These are phyloP conservation scores for Onthophagus sagittarius DNA, from an alignment of 2,888 invertebrate species.

Conservation along the genomic window DNA sequence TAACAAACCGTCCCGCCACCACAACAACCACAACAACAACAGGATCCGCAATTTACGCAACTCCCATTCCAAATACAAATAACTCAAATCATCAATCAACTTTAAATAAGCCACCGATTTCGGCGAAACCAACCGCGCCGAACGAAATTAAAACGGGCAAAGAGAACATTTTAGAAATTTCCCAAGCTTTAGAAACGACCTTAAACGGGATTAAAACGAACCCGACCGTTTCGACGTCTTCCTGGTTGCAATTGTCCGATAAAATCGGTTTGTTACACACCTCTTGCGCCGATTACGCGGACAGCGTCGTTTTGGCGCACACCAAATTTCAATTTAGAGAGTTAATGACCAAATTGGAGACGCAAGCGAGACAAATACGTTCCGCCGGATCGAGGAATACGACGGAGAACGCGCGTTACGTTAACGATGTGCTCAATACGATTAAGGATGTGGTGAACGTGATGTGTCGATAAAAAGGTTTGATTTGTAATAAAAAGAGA, in stretches of 20 bases:
- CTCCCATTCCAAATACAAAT: conserved; percentile 54
- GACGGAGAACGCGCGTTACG: conserved; percentile 63
- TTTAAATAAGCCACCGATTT: conserved; percentile 49
- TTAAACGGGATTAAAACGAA: conserved; percentile 58
- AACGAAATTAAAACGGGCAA: conserved; percentile 41
- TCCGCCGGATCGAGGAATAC: conserved; percentile 68
- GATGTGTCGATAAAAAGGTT: conserved; percentile 55
- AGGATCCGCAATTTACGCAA: conserved; percentile 71
- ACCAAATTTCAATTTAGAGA: conserved; percentile 84
- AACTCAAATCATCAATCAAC: conserved; percentile 12
- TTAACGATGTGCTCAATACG: conserved; percentile 69
- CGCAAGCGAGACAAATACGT: conserved; percentile 63
- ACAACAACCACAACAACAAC: too few species aligned
- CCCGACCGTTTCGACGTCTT: conserved; percentile 57
- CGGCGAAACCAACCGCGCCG: conserved; percentile 49
- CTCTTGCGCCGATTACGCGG: conserved; percentile 79
- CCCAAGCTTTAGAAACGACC: conserved; percentile 62
- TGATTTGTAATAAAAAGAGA: too few species aligned
- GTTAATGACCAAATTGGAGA: conserved; percentile 65
- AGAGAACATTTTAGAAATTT: conserved; percentile 63
- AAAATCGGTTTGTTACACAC: conserved; percentile 78
- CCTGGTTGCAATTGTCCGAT: conserved; percentile 76
- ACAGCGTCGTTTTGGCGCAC: conserved; percentile 76
- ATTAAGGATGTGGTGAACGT: conserved; percentile 71
- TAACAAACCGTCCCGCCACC: conserved; percentile 48